Evolutionary conservation across 2,888 invertebrate genomes (phyloP).

Genomic region (Rhingia rostrata): DNA sequence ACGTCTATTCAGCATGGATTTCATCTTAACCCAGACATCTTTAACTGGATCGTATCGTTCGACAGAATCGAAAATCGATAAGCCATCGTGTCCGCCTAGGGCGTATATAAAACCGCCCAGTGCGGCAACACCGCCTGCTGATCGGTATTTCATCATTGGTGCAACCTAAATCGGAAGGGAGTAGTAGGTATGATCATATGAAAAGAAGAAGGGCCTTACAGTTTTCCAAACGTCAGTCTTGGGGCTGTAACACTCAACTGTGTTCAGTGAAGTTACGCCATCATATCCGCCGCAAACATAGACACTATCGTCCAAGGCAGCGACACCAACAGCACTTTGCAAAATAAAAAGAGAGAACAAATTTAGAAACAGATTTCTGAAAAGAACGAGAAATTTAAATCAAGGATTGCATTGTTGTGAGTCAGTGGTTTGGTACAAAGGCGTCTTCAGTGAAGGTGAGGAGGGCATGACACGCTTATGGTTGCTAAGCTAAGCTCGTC

Average conservation of each 20-base stretch:
- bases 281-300: slow-evolving; percentile 94
- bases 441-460: no score
- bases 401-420: no score
- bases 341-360: background rate
- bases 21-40: slow-evolving; percentile 89
- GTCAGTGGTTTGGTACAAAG: no score
- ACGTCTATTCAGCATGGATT: slow-evolving; percentile 91
- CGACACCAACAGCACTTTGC: slow-evolving; percentile 90
- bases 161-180: slow-evolving; percentile 78
- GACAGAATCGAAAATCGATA: slow-evolving; percentile 93
- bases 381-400: no score
- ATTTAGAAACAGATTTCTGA: background rate
- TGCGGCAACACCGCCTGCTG: slow-evolving; percentile 89
- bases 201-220: slow-evolving; percentile 82
- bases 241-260: slow-evolving; percentile 91
- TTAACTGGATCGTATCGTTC: slow-evolving; percentile 91
- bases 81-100: slow-evolving; percentile 93
- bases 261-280: slow-evolving; percentile 91
- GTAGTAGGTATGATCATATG: background rate
- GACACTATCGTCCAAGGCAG: slow-evolving; percentile 90
- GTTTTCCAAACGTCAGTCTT: slow-evolving; percentile 89
- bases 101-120: slow-evolving; percentile 89
- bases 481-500: no score
- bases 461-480: no score
- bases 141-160: slow-evolving; percentile 84